phyloP scores from a whole-genome alignment of 2,113 vertebrate species.

The Clinocottus analis region DNA sequence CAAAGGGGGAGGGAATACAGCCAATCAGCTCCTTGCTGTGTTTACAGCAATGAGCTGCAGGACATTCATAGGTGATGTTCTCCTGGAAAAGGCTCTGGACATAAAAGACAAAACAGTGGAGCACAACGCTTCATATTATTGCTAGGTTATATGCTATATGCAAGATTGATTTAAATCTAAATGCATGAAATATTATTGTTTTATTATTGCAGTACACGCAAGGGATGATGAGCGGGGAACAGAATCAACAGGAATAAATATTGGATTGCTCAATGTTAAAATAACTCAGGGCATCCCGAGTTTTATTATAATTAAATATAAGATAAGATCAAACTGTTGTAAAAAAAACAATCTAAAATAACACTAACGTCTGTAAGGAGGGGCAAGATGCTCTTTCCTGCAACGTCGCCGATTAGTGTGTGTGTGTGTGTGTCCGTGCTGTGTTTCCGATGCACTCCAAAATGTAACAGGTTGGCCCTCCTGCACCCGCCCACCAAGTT shows the following conservation, averaged over 20 bases:
- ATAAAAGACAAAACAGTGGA: too few relatives aligned
- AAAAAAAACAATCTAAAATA: too few relatives aligned
- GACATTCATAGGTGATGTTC: background rate
- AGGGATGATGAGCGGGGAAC: background rate
- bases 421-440: too few relatives aligned
- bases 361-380: too few relatives aligned
- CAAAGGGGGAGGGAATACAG: too few relatives aligned
- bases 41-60: too few relatives aligned
- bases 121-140: background rate
- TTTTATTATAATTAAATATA: background rate
- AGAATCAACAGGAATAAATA: background rate
- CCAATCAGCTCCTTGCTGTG: background rate
- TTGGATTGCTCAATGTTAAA: background rate
- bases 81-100: background rate
- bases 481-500: too few relatives aligned
- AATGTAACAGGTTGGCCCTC: too few relatives aligned
- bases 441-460: too few relatives aligned
- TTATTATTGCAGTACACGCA: background rate
- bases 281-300: background rate
- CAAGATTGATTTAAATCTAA: background rate
- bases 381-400: background rate
- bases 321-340: background rate
- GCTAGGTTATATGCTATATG: background rate
- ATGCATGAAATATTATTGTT: background rate
- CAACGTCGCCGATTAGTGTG: background rate